Evolutionary conservation across 1,140 invertebrate species (phyloP).

Genomic region (Centruroides sculpturatus): DNA sequence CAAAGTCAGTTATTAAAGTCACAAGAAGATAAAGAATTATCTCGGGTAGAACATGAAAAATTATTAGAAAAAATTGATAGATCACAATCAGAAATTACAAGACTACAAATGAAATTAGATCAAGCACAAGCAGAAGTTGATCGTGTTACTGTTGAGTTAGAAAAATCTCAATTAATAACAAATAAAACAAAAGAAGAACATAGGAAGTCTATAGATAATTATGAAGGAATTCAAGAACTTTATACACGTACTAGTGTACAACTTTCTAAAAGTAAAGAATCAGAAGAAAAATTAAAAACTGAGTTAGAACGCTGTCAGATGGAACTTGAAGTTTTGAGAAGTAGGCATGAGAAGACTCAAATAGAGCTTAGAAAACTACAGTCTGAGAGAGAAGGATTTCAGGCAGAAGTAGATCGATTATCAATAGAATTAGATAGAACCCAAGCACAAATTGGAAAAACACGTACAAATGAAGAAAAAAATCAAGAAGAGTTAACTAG

Average conservation of each 20-base stretch:
- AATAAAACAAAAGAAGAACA: conserved; percentile 70
- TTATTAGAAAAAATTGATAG: conserved; percentile 85
- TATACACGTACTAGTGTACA: conserved; percentile 71
- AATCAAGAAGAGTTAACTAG: conserved; percentile 70
- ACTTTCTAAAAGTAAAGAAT: conserved; percentile 65
- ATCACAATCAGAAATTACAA: conserved; percentile 73
- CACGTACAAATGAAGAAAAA: conserved; percentile 66
- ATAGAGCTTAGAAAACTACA: conserved; percentile 63
- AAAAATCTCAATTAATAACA: conserved; percentile 60
- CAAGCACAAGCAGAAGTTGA: conserved; percentile 72
- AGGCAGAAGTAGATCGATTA: conserved; percentile 65
- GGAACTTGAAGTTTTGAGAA: conserved; percentile 70
- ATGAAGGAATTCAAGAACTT: conserved; percentile 64
- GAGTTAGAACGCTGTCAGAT: conserved; percentile 62
- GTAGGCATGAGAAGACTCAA: conserved; percentile 74
- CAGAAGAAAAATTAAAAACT: conserved; percentile 78
- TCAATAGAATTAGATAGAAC: conserved; percentile 47
- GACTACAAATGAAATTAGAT: conserved; percentile 67
- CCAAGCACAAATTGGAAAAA: conserved; percentile 64
- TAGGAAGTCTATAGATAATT: conserved; percentile 68
- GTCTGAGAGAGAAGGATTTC: conserved; percentile 69
- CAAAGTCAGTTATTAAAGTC: conserved; percentile 60
- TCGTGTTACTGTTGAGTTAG: conserved; percentile 63
- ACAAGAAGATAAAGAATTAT: conserved; percentile 70
- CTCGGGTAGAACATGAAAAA: conserved; percentile 79